Evolutionary conservation across 1,140 invertebrate species (phyloP).

Genomic region (Achatina immaculata): DNA sequence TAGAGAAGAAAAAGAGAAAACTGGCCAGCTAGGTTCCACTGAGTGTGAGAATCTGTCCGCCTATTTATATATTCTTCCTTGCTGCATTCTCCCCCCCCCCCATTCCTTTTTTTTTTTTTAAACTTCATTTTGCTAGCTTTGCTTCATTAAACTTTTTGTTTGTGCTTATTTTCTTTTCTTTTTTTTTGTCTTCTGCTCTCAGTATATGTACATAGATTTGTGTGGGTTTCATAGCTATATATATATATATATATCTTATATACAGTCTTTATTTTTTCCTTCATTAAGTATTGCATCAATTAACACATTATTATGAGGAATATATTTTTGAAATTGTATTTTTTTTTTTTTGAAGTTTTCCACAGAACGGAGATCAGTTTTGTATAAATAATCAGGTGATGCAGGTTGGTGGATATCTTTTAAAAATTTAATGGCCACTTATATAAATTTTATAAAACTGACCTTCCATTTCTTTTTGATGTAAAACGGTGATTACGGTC

Average conservation of each 20-base stretch:
- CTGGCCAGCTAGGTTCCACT: no score
- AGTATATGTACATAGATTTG: conserved; percentile 32
- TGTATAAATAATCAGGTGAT: no score
- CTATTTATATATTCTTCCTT: background rate
- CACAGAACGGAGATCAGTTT: background rate
- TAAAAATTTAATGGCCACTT: no score
- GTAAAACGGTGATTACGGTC: no score
- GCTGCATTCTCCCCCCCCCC: no score
- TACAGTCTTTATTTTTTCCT: conserved; percentile 11
- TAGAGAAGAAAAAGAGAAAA: no score
- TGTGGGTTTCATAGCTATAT: conserved; percentile 31
- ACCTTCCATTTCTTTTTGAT: no score
- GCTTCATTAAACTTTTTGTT: background rate
- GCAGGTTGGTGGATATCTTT: no score
- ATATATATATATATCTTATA: conserved; percentile 18
- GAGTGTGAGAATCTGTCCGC: no score
- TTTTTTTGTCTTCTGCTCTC: background rate
- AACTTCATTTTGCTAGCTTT: no score
- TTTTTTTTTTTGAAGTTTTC: background rate
- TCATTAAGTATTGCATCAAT: conserved; percentile 29
- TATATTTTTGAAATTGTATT: conserved; percentile 19
- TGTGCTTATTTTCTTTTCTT: conserved; percentile 6
- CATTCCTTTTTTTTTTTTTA: no score
- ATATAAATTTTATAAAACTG: no score
- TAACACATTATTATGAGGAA: conserved; percentile 22